Base-by-base conservation (phyloP, 2,797 vertebrate genomes). In the Pseudochromis fuscus region DNA sequence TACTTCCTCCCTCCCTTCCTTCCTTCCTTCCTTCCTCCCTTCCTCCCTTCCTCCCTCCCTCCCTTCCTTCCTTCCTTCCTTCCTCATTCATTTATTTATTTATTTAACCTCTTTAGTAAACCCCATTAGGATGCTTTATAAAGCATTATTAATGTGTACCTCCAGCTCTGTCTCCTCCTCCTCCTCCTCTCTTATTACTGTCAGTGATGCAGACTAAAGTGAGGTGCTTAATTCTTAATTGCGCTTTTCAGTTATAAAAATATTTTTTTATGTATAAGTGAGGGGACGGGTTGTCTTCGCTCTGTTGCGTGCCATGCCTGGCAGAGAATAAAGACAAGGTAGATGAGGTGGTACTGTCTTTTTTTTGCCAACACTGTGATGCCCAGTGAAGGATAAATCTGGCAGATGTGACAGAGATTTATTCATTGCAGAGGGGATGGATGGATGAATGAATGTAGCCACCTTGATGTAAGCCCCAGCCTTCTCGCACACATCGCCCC, bases 321-420 rank as follows among this genome's bases (percentile, higher is more conserved):
- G 61, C 66, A 77, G 71, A 63, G 61, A 88, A 68, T 71, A 82
- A 81, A 72, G 64, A 86, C 50, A 58, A 59, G 53, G 49, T 67
- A 58, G 73, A 75, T 65, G 45, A 57, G 60, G 72, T 69, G 56
- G 42, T 7, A 16, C 1, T 64, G 61, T 4, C 16, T 51, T n/a
- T 31, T 38, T 55, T 52, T 66, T 73, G 64, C 69, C 75, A 63
- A 35, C 24, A 1, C 67, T 44, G 75, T 72, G 67, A 79, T 82
- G 68, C 72, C 75, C 72, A 77, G 48, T 58, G 71, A 89, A 87
- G 88, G 83, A 81, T 88, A 82, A 88, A 85, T 59, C 70, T 86
- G 83, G 77, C 87, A 89, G 89, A 89, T 90, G 90, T 85, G 88
- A 89, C 80, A 74, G 69, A 79, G 83, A 86, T 84, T 70, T 82